Evolutionary conservation across 2,888 invertebrate species (phyloP), one percentile per base, ranked within the genome.

Genomic region (Harpalus rufipes): DNA sequence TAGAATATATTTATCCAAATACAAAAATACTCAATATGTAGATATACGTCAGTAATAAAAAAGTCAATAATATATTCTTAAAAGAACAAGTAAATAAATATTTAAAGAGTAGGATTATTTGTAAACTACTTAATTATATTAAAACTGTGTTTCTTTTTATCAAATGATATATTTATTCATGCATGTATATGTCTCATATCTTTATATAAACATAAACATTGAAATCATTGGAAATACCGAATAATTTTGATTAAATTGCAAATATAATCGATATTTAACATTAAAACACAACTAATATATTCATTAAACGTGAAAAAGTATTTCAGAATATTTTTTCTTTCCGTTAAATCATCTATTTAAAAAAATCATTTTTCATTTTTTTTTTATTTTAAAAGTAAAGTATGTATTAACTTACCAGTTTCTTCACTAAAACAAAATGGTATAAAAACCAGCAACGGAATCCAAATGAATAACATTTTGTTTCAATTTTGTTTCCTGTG

Each of bases 381-480:
- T 25, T 18, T 63, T 12, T 12, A 0, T 63, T 18, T 32, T 32
- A 5, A 5, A 32, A 32, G 6, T 4, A 32, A 32, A 32, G 5
- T 32, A 5, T 32, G 32, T 32, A 59, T 59, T 18, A 63, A 21
- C 25, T 83, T 76, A 83, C 83, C 83, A 18, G 83, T 76, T 59
- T 83, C 83, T 61, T 83, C 74, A 51, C 72, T 74, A 14, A 21
- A 61, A 83, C 83, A 76, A 58, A 83, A n/a, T 44, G 83, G 76
- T 61, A 83, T 41, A 25, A 83, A 39, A 41, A 61, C 41, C 61
- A 74, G 16, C 16, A 76, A 61, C n/a, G 61, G 41, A 18, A 74
- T 44, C 83, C 83, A 83, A 59, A 74, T 59, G 58, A 83, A 56
- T 41, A 61, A 59, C 83, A 83, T 83, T 74, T 74, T 83, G 44